These are phyloP conservation scores for Melanotaenia boesemani DNA, from an alignment of 2,797 vertebrate species.

Conservation along the genomic window DNA sequence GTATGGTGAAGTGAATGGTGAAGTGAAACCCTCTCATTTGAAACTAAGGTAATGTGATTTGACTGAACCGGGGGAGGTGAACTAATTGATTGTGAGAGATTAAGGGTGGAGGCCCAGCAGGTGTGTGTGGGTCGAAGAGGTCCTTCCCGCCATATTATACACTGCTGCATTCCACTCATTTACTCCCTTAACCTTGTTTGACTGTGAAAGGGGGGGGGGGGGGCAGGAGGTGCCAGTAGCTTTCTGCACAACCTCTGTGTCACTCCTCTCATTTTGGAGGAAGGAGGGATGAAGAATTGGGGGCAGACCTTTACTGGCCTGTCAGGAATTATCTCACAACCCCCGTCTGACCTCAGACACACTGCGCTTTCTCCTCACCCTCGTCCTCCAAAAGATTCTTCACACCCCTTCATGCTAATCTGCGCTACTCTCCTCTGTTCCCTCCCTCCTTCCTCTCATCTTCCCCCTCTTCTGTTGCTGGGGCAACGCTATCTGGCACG, in stretches of 20 bases:
- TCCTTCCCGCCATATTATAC: constrained; percentile 70
- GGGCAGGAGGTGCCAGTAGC: constrained; percentile 60
- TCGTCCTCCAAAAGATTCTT: constrained; percentile 48
- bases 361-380: constrained; percentile 45
- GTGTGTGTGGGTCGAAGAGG: constrained; percentile 71
- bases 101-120: constrained; percentile 81
- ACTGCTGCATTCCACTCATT: constrained; percentile 77
- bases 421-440: constrained; percentile 61
- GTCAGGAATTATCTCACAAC: constrained; percentile 78
- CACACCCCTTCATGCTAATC: constrained; percentile 66
- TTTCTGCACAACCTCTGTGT: constrained; percentile 67
- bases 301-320: constrained; percentile 63
- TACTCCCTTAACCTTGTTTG: constrained; percentile 72
- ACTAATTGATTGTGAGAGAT: constrained; percentile 86
- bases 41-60: constrained; percentile 77
- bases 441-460: constrained; percentile 65
- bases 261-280: constrained; percentile 54
- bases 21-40: constrained; percentile 72
- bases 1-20: constrained; percentile 43
- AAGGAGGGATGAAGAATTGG: constrained; percentile 23
- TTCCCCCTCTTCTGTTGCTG: constrained; percentile 83
- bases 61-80: constrained; percentile 78
- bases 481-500: constrained; percentile 88
- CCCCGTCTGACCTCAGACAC: constrained; percentile 68
- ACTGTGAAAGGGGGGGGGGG: constrained; percentile 63